Base-by-base conservation (phyloP, 92 coral and sea anemone species). In the Umimayanthus chanpuru region DNA sequence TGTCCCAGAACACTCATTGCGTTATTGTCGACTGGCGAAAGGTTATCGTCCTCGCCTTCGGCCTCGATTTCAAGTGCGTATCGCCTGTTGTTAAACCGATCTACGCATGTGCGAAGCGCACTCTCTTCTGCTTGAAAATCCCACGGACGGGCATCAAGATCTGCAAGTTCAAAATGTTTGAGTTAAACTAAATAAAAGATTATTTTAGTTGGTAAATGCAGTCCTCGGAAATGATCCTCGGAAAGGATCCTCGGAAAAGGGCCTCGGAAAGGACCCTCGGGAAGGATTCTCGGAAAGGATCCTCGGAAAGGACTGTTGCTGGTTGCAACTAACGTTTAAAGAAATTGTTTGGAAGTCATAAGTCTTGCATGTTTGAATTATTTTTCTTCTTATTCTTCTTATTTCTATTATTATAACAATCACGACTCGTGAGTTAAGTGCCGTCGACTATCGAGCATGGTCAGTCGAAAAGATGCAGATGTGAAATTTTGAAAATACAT, bases 91-190 rank as follows among this genome's bases (percentile, higher is more conserved):
- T 97, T 97, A 85, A 97, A 97, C 40, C 94, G 92, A 88, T 97
- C 99, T 3, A 97, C 98, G 88, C 98, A 96, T 43, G 97, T 85
- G 20, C 98, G 93, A 15, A 97, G 91, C 0, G 99, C 92, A 83
- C 98, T 92, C 88, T 97, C 99, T 53, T 97, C 99, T 14, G 97
- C 99, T 94, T 97, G 99, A 79, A 97, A 95, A 82, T 97, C 99
- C 98, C 98, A 97, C 43, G 99, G 99, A 15, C 99, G 93, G 8
- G 99, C 98, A 82, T 97, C 99, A 8, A 97, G 92, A 89, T 97
- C 99, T 93, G 82, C 58, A 50, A 61, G 58, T 53, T 0, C 18
- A 53, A 53, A 53, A 15, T 53, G 58, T 53, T 53, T 2, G 20
- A 53, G 58, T 53, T 53, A 53, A 53, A 53, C 16, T 53, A 53